Evolutionary conservation across 1,140 invertebrate genomes (phyloP).

Genomic region (Drosophila suzukii): DNA sequence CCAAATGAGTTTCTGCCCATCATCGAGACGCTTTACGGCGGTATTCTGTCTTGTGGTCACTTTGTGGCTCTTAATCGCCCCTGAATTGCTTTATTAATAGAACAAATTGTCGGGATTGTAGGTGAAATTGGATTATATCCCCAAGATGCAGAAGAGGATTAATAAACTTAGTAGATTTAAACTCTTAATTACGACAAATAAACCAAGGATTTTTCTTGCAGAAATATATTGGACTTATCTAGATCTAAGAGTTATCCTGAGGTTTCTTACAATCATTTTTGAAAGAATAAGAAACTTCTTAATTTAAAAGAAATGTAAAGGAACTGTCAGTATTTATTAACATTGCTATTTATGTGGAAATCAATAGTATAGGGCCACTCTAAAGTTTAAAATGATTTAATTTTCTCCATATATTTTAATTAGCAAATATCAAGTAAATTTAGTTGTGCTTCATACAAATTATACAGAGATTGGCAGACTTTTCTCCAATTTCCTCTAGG

Average conservation of each 20-base stretch:
- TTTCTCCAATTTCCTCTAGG: background rate
- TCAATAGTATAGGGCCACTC: no score
- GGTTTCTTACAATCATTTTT: no score
- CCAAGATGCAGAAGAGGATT: background rate
- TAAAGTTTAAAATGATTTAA: no score
- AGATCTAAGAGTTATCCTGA: background rate
- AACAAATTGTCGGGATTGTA: conserved; percentile 66
- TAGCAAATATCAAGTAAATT: background rate
- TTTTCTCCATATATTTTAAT: no score
- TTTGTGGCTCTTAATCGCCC: conserved; percentile 76
- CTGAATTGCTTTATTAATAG: conserved; percentile 82
- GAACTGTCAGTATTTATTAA: no score
- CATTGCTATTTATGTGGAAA: no score
- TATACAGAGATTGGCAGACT: no score
- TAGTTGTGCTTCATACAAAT: background rate
- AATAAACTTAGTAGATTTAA: background rate
- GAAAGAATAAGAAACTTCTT: no score
- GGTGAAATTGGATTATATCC: conserved; percentile 14
- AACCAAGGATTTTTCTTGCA: no score
- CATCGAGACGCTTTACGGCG: conserved; percentile 26
- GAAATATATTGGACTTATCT: no score
- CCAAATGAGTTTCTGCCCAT: conserved; percentile 68
- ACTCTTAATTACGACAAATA: background rate
- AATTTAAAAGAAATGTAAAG: no score
- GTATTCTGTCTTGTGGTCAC: conserved; percentile 54